Base-by-base conservation (phyloP, 2,888 invertebrate genomes). In the Melikaiella ostensackeni region DNA sequence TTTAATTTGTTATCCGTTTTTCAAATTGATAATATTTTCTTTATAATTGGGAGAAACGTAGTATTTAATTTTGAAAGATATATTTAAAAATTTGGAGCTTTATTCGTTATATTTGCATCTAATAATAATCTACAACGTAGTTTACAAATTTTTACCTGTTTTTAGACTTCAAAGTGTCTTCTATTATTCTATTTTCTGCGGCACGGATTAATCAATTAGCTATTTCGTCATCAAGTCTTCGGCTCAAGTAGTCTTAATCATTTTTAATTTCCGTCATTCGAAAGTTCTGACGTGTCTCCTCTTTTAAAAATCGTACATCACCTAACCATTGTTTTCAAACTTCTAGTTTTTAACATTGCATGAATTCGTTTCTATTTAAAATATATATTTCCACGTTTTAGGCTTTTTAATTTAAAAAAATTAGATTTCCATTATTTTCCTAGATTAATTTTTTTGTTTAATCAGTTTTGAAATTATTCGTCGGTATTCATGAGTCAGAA, bases 351-450 rank as follows among this genome's bases (percentile, higher is more conserved):
- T 70, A 70, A 70, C 27, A 70, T n/a, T 50, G 50, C 50, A 70
- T 70, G 24, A 24, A 59, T 79, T 50, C 24, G 16, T 75, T 66
- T 75, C 79, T 62, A 55, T 64, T 64, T 35, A 16, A 50, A 75
- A 61, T 42, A 61, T 63, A 63, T 27, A 27, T 3, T 30, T 46
- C 42, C 42, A 42, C 42, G 16, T 42, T 42, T 42, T 6, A 1
- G 42, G 42, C 16, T 42, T 42, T 38, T 38, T 13, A 13, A 38
- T 13, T 38, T 38, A 13, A 38, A 38, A 0, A 38, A 38, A 38
- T 38, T 38, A 38, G 38, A 38, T 13, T 38, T 13, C 13, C 13
- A 38, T 38, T 38, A 38, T 38, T 38, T 38, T 38, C 24, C 46
- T 21, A 19, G 4, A 9, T 46, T 30, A 19, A 19, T 42, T 27